phyloP scores from a whole-genome alignment of 2,888 invertebrate genomes.

The Omphaloscelis lunosa region DNA sequence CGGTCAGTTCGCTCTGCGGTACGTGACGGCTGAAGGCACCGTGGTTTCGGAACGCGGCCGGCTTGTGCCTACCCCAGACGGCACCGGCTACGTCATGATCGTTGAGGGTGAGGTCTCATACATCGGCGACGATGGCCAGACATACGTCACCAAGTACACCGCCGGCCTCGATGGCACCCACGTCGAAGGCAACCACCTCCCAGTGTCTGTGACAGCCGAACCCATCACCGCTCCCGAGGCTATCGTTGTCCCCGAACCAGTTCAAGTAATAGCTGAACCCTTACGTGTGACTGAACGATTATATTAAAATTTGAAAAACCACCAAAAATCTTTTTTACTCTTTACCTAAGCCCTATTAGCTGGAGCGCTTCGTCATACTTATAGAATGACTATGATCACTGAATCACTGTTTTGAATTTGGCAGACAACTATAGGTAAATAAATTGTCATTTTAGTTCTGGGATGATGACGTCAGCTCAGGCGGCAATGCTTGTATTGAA shows the following conservation, averaged over 20 bases:
- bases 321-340: neutral
- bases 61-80: conserved; percentile 52
- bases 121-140: conserved; percentile 78
- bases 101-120: conserved; percentile 79
- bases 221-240: conserved; percentile 31
- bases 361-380: neutral
- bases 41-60: conserved; percentile 75
- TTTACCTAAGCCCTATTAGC: too few species aligned
- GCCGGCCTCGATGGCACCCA: conserved; percentile 78
- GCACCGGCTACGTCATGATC: conserved; percentile 73
- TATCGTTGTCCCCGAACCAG: neutral
- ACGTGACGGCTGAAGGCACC: conserved; percentile 80
- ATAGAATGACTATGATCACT: neutral
- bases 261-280: conserved; percentile 17
- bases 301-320: conserved; percentile 12
- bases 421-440: conserved; percentile 51
- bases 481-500: conserved; percentile 35
- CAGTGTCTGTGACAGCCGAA: conserved; percentile 68
- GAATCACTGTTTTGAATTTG: neutral
- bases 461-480: conserved; percentile 46
- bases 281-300: neutral
- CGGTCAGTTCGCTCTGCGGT: conserved; percentile 78
- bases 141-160: conserved; percentile 77
- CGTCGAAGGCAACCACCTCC: conserved; percentile 75
- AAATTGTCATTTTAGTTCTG: conserved; percentile 51